Percentiles rank a stretch among this genome's conserved stretches.
Evolutionary conservation across 2,113 vertebrate species (phyloP).

Genomic region (Pluvialis apricaria): DNA sequence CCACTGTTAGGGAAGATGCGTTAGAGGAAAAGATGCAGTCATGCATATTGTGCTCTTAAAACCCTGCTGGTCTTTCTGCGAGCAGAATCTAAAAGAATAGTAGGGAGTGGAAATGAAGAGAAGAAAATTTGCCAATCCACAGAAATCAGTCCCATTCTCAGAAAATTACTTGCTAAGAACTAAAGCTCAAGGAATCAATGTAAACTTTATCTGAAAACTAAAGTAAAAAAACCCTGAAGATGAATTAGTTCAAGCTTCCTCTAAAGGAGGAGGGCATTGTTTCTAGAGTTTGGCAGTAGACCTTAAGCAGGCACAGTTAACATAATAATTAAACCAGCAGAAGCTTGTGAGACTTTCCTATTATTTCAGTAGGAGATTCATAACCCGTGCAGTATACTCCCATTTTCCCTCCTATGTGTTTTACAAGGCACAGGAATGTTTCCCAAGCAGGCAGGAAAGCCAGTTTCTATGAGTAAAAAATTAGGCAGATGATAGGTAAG

Average conservation of each 20-base stretch:
- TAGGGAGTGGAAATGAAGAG: conserved; percentile 16
- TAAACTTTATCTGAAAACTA: not conserved
- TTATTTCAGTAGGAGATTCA: not conserved
- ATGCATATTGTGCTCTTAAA: conserved; percentile 55
- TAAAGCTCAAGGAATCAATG: not conserved
- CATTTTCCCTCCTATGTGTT: not conserved
- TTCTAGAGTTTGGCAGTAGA: not conserved
- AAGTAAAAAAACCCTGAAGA: not conserved
- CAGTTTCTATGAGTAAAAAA: not conserved
- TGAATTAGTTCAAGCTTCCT: not conserved
- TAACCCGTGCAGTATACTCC: not conserved
- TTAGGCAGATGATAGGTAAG: not conserved
- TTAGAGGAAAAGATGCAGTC: conserved; percentile 55
- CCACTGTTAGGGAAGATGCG: conserved; percentile 32
- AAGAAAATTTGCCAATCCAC: not conserved
- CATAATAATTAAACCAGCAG: not conserved
- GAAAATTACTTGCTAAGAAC: not conserved
- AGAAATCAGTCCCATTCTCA: not conserved
- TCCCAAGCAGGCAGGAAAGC: not conserved
- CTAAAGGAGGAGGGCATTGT: not conserved
- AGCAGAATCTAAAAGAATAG: conserved; percentile 7
- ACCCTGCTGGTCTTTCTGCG: conserved; percentile 42
- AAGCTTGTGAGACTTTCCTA: not conserved
- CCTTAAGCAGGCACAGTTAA: not conserved
- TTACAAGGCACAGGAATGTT: not conserved